phyloP scores from a whole-genome alignment of 2,888 invertebrate species.

The Ashinkailepas kermadecensis region DNA sequence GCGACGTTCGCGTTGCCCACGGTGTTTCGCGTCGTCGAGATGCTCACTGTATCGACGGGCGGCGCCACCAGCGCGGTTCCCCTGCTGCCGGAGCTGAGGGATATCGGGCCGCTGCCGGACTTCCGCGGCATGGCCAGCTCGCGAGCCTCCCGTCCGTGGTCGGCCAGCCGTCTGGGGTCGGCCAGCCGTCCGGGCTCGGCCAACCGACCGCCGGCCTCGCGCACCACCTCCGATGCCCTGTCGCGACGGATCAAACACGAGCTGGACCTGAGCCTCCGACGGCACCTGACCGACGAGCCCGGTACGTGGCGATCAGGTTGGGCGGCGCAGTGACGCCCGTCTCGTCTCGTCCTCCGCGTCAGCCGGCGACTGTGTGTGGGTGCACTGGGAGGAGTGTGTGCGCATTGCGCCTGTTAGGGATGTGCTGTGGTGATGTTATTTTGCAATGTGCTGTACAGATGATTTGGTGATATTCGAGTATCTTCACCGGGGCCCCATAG shows the following conservation, averaged over 20 bases:
- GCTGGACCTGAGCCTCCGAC: background rate
- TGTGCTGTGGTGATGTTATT: too few species aligned
- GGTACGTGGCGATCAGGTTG: background rate
- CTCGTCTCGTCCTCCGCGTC: too few species aligned
- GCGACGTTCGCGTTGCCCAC: too few species aligned
- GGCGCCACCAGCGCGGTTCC: constrained; percentile 5
- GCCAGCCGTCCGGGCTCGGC: background rate
- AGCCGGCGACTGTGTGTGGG: too few species aligned
- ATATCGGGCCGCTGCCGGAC: background rate
- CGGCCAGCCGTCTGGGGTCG: background rate
- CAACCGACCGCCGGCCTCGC: background rate
- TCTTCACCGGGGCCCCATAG: too few species aligned
- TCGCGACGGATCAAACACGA: background rate
- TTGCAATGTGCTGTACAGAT: too few species aligned
- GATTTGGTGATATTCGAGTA: too few species aligned
- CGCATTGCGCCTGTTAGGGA: too few species aligned
- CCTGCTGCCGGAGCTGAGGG: constrained; percentile 14
- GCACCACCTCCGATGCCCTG: background rate
- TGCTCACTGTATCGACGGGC: too few species aligned
- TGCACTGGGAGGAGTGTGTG: too few species aligned
- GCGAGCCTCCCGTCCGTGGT: background rate
- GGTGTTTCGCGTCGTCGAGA: too few species aligned
- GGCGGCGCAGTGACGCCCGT: too few species aligned
- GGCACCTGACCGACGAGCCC: background rate
- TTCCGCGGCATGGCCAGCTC: background rate